Percentiles rank a stretch among this genome's conserved stretches.
These are phyloP conservation scores for Lytechinus pictus DNA, from an alignment of 35 echinoderm and acorn worm genomes.

Conservation along the genomic window DNA sequence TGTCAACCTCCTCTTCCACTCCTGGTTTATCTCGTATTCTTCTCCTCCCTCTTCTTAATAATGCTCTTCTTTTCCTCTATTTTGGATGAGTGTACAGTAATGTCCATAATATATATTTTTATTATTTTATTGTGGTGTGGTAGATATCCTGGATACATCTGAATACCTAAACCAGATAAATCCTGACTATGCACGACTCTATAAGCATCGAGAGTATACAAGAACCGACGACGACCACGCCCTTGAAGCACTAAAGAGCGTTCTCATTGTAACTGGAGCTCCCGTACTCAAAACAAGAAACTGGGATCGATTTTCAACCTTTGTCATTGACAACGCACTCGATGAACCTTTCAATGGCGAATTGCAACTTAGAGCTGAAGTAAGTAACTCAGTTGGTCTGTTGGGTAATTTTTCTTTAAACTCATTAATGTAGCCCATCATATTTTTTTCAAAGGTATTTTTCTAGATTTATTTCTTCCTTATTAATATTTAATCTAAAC, in stretches of 20 bases:
- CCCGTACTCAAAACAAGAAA: slow-evolving; percentile 13
- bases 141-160: slow-evolving; percentile 5
- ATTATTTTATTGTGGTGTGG: background rate
- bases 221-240: background rate
- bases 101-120: too few species aligned
- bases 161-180: background rate
- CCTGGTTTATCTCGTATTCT: too few species aligned
- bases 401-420: too few species aligned
- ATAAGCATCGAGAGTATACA: background rate
- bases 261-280: background rate
- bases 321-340: slow-evolving; percentile 1
- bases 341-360: slow-evolving; percentile 20
- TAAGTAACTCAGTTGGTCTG: background rate
- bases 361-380: background rate
- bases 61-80: too few species aligned
- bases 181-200: background rate
- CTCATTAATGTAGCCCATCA: too few species aligned
- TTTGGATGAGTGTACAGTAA: too few species aligned
- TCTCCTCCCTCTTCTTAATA: too few species aligned
- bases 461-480: too few species aligned
- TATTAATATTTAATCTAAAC: too few species aligned
- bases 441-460: too few species aligned
- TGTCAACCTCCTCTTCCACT: too few species aligned
- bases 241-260: slow-evolving; percentile 19
- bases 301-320: slow-evolving; percentile 13